Base-by-base conservation (phyloP, 1,140 invertebrate genomes). In the Lutraria rhynchaena region DNA sequence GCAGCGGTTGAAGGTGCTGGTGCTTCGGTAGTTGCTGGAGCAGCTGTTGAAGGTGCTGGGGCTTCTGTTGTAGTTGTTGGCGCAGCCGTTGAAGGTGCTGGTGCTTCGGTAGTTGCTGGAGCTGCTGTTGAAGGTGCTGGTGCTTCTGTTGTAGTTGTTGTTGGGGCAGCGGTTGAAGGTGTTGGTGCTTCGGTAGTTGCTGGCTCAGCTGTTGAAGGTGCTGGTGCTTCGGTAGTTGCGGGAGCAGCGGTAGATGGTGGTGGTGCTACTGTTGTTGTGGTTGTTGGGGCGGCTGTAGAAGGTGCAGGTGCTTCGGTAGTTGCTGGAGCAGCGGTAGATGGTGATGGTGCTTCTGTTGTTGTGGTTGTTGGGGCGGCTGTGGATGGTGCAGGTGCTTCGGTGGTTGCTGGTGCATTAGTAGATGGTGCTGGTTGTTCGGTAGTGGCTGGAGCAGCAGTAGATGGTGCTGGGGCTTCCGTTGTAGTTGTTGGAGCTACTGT, bases 61-160 rank as follows among this genome's bases (percentile, higher is more conserved):
- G 31, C 3, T 24, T 9, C 51, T 33, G 70, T 57, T 73, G 70
- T 57, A 3, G 70, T 57, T 57, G 49, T 73, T 55, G 35, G 65
- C 49, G 35, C 65, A 7, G 46, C 19, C 13, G 70, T 49, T 1
- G 41, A 15, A 0, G 27, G 24, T 33, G n/a, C 13, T 63, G 60
- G 29, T 51, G 41, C 0, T 70, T 22, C 15, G n/a, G 65, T 3
- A 24, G 37, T 31, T 46, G 65, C 19, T 70, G 65, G 9, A 13
- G 33, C 58, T 35, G 35, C 55, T 7, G 71, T 41, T 29, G 35
- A 35, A 9, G 57, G 17, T 35, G 35, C 41, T n/a, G 65, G 31
- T 58, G 31, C 41, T 33, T 4, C n/a, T 5, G 29, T 35, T 41
- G 24, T 58, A 41, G 35, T 17, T 29, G 31, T 31, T 37, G 24